Percentiles rank a stretch among this genome's conserved stretches.
Conservation (phyloP, 2,113 vertebrate genomes). For the Myotis davidii region DNA sequence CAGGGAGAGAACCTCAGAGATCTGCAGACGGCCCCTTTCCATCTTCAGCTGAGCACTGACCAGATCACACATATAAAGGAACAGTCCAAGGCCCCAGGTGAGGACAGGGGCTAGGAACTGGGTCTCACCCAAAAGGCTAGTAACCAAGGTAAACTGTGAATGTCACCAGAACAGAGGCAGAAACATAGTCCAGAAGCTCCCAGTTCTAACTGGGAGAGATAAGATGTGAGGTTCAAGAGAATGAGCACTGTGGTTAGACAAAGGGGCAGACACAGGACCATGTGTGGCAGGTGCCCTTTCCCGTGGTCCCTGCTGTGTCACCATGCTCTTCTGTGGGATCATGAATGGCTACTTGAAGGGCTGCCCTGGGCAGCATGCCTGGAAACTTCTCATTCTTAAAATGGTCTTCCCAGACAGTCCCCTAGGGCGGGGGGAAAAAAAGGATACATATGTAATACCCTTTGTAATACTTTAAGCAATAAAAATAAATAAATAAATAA, state of each 20-base stretch:
- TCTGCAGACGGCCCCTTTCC: too few relatives aligned
- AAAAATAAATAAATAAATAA: too few relatives aligned
- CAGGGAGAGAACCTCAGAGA: not conserved
- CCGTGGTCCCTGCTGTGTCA: not conserved
- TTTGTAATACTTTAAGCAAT: too few relatives aligned
- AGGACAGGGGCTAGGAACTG: not conserved
- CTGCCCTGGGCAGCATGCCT: not conserved
- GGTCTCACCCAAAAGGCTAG: not conserved
- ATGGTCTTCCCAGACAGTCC: not conserved
- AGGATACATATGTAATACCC: too few relatives aligned
- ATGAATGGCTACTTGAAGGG: not conserved
- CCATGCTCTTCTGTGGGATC: not conserved
- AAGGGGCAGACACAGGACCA: not conserved
- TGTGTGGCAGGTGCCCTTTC: not conserved
- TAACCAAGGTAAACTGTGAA: not conserved
- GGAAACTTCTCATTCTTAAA: not conserved
- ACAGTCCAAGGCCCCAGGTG: too few relatives aligned
- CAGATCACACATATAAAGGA: not conserved
- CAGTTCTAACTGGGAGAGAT: not conserved
- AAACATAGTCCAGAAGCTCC: not conserved
- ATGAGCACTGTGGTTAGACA: not conserved
- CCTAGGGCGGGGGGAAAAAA: too few relatives aligned
- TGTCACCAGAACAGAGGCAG: not conserved
- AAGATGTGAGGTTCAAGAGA: not conserved
- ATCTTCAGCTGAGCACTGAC: not conserved